Evolutionary conservation across 2,113 vertebrate genomes (phyloP).

Genomic region (Tursiops truncatus): DNA sequence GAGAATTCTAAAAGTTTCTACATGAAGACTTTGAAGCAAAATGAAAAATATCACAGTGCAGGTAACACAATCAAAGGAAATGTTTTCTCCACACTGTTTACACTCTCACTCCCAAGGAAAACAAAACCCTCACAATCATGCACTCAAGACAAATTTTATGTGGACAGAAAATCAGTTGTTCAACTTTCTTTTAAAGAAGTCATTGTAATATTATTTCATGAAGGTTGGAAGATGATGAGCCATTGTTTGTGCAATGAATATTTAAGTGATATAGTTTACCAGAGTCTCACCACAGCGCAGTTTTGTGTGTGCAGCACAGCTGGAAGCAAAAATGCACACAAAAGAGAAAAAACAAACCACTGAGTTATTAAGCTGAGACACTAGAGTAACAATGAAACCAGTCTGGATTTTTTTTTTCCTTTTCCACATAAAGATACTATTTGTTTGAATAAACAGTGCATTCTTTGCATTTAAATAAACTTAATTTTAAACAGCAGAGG

Average conservation of each 20-base stretch:
- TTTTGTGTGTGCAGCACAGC: constrained; percentile 81
- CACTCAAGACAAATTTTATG: constrained; percentile 40
- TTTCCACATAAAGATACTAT: constrained; percentile 78
- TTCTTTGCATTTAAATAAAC: constrained; percentile 81
- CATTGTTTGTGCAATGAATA: constrained; percentile 80
- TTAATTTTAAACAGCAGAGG: constrained; percentile 72
- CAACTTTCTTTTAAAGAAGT: constrained; percentile 56
- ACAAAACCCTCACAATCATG: not conserved
- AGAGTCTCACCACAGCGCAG: constrained; percentile 75
- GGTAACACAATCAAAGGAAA: constrained; percentile 61
- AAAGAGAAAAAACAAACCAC: constrained; percentile 70
- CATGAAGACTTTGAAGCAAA: not conserved
- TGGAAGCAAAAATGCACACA: constrained; percentile 78
- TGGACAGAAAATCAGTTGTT: constrained; percentile 71
- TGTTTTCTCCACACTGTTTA: not conserved
- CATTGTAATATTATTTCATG: constrained; percentile 50
- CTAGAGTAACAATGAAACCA: constrained; percentile 74
- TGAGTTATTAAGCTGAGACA: constrained; percentile 78
- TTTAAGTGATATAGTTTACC: constrained; percentile 77
- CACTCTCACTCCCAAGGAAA: not conserved
- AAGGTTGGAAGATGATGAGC: constrained; percentile 38
- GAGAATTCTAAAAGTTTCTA: not conserved
- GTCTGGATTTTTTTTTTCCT: constrained; percentile 62
- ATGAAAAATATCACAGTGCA: not conserved
- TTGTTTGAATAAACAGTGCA: constrained; percentile 79